phyloP scores from a whole-genome alignment of 2,888 invertebrate species.

The Torymus tubicola region DNA sequence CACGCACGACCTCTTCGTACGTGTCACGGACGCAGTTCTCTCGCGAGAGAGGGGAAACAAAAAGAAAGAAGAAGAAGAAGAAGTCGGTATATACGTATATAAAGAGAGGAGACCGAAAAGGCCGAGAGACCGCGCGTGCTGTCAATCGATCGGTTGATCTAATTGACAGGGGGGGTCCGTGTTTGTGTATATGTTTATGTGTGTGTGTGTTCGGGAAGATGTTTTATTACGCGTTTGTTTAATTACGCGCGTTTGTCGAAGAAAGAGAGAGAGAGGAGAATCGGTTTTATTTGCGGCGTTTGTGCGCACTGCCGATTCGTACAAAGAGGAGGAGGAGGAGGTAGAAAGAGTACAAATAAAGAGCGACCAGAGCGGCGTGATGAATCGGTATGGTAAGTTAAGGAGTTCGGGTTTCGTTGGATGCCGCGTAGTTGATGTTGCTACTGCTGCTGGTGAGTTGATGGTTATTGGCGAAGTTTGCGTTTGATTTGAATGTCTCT shows the following conservation, averaged over 20 bases:
- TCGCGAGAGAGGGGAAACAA: too few species aligned
- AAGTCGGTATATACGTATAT: too few species aligned
- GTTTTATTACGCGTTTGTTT: conserved; percentile 60
- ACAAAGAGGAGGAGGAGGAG: not conserved
- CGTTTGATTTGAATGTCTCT: too few species aligned
- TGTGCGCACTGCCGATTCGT: not conserved
- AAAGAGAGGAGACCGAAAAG: too few species aligned
- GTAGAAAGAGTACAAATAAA: not conserved
- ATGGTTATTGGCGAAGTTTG: too few species aligned
- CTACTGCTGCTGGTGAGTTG: not conserved
- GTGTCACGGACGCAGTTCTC: too few species aligned
- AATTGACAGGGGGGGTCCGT: conserved; percentile 52
- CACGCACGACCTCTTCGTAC: too few species aligned
- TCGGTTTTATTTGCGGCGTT: too few species aligned
- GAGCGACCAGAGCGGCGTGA: conserved; percentile 5
- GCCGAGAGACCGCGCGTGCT: too few species aligned
- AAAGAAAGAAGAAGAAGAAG: too few species aligned
- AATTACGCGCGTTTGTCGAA: conserved; percentile 55
- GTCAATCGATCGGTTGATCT: conserved; percentile 18
- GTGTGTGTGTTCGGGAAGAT: conserved; percentile 48
- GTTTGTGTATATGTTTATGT: too few species aligned
- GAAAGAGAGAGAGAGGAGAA: not conserved
- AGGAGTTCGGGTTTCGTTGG: not conserved
- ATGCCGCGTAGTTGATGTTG: not conserved
- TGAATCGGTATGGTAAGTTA: conserved; percentile 30